Base-by-base conservation (phyloP, 2,888 invertebrate species). In the Mythimna loreyi region DNA sequence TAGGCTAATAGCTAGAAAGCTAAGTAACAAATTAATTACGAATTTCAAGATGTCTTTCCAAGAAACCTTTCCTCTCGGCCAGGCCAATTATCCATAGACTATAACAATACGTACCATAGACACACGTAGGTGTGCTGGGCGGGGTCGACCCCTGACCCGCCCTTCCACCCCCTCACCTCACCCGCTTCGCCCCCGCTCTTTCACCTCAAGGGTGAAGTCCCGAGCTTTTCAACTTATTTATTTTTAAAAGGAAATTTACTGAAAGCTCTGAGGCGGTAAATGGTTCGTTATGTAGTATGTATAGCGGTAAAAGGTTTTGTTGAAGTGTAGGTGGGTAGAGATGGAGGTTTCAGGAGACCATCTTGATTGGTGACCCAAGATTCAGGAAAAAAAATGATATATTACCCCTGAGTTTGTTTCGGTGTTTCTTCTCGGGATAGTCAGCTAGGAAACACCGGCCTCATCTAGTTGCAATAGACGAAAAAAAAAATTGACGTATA, bases 141-240 rank as follows among this genome's bases (percentile, higher is more conserved):
- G 92, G 91, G 88, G 91, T 83, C 92, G 93, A 93, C 93, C 93
- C 90, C 76, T 93, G 92, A 93, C 92, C 93, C 93, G 92, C 92
- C 93, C 90, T 88, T 63, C 80, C 77, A 76, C 83, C 87, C 85
- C 87, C 87, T 86, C 88, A 88, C 90, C 88, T 85, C 85, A 80
- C 86, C 66, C 88, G 76, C 86, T 86, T 84, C 88, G 87, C 89
- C 89, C 87, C 89, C 89, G 88, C 89, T 79, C 88, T 86, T 82
- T 88, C 89, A 88, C 90, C 89, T 87, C 81, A 85, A 83, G 90
- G 91, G 89, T 90, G 90, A 87, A 86, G 75, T 58, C 74, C 70
- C 81, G 78, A 81, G 77, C 74, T 80, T 85, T 82, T 82, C 87
- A 81, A 75, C 71, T 81, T 84, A 82, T 80, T 84, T 82, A 82